phyloP scores from a whole-genome alignment of 2,888 invertebrate species.

The Frankliniella intonsa region DNA sequence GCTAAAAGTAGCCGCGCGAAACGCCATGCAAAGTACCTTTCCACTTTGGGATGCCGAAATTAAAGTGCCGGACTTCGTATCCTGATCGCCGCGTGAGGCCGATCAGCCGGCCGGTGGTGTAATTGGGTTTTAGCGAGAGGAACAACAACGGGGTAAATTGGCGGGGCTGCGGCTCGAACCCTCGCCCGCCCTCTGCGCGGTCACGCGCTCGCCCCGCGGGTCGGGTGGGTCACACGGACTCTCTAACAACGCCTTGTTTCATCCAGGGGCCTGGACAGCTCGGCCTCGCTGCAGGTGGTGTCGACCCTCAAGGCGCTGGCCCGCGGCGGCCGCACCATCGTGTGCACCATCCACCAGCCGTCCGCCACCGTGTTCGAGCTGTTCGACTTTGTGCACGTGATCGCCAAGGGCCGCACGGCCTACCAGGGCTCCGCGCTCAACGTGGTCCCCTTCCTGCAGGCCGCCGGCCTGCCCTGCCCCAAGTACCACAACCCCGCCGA shows the following conservation, averaged over 20 bases:
- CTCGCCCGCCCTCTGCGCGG: too few species aligned
- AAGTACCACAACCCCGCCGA: conserved; percentile 61
- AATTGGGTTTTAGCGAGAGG: too few species aligned
- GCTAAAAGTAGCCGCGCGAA: too few species aligned
- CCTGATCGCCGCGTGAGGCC: too few species aligned
- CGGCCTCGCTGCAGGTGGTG: conserved; percentile 53
- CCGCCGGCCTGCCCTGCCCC: conserved; percentile 53
- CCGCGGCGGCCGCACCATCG: conserved; percentile 52
- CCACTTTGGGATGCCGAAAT: too few species aligned
- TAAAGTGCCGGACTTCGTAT: too few species aligned
- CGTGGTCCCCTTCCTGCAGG: conserved; percentile 52
- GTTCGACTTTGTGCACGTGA: conserved; percentile 55
- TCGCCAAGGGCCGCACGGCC: conserved; percentile 55
- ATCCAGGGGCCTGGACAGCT: conserved; percentile 57
- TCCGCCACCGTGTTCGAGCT: conserved; percentile 56
- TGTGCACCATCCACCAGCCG: conserved; percentile 59
- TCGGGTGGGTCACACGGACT: too few species aligned
- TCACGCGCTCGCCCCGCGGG: too few species aligned
- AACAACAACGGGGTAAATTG: too few species aligned
- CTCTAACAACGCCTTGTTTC: conserved; percentile 37
- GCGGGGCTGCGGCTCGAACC: too few species aligned
- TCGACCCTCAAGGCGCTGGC: conserved; percentile 51
- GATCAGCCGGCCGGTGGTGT: too few species aligned
- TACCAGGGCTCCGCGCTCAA: conserved; percentile 52
- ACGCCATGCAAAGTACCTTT: too few species aligned